These are phyloP conservation scores for Saccostrea cuccullata DNA, from an alignment of 1,140 invertebrate species.

Conservation along the genomic window DNA sequence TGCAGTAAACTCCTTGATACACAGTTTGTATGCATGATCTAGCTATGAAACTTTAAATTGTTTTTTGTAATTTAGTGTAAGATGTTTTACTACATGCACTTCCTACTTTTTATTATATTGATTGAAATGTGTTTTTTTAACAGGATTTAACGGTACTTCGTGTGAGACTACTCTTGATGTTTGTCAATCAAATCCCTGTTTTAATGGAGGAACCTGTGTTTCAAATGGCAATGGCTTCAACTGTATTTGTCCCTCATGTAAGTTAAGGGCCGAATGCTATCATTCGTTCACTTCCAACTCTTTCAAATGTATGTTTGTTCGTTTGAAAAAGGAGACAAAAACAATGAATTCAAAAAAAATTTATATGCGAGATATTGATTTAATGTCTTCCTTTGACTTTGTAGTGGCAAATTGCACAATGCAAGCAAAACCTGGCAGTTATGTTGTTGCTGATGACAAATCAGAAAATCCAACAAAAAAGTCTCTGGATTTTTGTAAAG, in stretches of 20 bases:
- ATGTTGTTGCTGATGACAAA: background rate
- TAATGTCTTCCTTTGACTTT: background rate
- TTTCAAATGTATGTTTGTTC: too few species aligned
- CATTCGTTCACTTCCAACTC: too few species aligned
- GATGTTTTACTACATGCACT: too few species aligned
- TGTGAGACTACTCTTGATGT: constrained; percentile 42
- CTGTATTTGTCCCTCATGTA: constrained; percentile 41
- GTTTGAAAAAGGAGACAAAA: too few species aligned
- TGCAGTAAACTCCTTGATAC: too few species aligned
- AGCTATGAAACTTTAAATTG: too few species aligned
- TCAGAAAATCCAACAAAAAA: background rate
- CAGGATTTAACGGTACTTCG: constrained; percentile 42
- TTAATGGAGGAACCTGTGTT: constrained; percentile 46
- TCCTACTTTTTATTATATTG: too few species aligned
- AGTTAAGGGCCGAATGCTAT: too few species aligned
- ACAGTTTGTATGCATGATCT: too few species aligned
- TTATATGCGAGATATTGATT: too few species aligned
- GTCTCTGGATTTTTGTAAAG: background rate
- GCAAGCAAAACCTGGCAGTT: background rate
- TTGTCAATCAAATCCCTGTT: constrained; percentile 42
- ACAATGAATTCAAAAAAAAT: too few species aligned
- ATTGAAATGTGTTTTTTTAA: background rate
- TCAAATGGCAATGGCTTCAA: constrained; percentile 17
- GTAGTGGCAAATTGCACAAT: background rate
- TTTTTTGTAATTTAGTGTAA: too few species aligned